phyloP scores from a whole-genome alignment of 1,140 invertebrate species.

The Apolygus lucorum region DNA sequence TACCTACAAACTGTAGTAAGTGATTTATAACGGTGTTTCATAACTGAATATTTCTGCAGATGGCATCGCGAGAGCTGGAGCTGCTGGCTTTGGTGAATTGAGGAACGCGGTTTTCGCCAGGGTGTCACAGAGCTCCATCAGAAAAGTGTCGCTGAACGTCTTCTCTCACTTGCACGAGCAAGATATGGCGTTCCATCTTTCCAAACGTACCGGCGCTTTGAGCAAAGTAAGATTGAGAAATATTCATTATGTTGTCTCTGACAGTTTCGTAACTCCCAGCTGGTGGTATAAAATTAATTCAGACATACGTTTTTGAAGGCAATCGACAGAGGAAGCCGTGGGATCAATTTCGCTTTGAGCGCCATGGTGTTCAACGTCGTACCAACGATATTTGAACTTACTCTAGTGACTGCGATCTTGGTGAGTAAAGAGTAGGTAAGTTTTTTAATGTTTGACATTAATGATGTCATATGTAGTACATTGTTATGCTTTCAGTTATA shows the following conservation, averaged over 20 bases:
- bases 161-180: conserved; percentile 95
- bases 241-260: too few relatives aligned
- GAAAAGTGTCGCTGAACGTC: conserved; percentile 88
- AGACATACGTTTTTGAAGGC: conserved; percentile 48
- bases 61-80: conserved; percentile 81
- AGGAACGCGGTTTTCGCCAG: conserved; percentile 96
- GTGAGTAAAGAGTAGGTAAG: conserved; percentile 44
- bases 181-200: conserved; percentile 90
- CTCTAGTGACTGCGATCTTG: conserved; percentile 80
- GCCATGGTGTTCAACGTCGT: conserved; percentile 97
- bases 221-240: conserved; percentile 55
- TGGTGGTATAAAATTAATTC: too few relatives aligned
- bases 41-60: too few relatives aligned
- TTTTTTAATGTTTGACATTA: too few relatives aligned
- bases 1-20: too few relatives aligned
- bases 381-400: conserved; percentile 91
- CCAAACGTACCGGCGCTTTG: conserved; percentile 83
- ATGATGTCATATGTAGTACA: too few relatives aligned
- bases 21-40: too few relatives aligned
- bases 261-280: too few relatives aligned
- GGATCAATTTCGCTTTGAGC: conserved; percentile 93
- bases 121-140: conserved; percentile 95
- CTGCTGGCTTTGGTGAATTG: conserved; percentile 90
- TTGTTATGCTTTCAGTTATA: too few relatives aligned
- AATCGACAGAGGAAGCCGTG: conserved; percentile 80